These are phyloP conservation scores for Tipula vernalis DNA, from an alignment of 2,888 invertebrate species.

Conservation along the genomic window DNA sequence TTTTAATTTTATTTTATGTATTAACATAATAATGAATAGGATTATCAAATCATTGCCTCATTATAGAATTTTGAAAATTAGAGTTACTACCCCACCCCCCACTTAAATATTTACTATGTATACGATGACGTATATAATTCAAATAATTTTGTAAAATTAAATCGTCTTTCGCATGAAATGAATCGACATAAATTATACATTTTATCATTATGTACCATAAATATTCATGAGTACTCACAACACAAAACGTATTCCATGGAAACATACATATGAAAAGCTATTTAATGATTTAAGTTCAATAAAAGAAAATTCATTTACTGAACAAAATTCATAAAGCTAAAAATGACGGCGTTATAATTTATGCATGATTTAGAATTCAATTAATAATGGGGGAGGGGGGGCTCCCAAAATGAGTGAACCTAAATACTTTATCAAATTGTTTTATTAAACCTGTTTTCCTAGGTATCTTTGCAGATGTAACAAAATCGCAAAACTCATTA, in stretches of 20 bases:
- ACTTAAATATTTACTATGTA: neutral
- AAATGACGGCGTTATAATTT: too few species aligned
- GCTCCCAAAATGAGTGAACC: too few species aligned
- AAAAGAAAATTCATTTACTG: neutral
- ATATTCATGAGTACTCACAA: neutral
- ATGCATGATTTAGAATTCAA: too few species aligned
- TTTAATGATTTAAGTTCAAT: neutral
- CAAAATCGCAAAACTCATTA: neutral
- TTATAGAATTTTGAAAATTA: neutral
- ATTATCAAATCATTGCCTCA: neutral
- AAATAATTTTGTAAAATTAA: neutral
- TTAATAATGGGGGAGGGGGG: too few species aligned
- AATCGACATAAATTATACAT: neutral
- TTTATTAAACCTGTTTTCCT: neutral
- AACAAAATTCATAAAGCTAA: too few species aligned
- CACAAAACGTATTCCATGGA: neutral
- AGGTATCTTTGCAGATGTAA: neutral
- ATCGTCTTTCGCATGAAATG: neutral
- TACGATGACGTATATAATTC: neutral
- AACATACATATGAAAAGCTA: neutral
- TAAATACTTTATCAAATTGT: too few species aligned
- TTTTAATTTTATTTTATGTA: too few species aligned
- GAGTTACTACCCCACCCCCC: neutral
- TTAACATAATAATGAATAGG: neutral
- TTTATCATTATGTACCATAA: neutral